Base-by-base conservation (phyloP, 2,888 invertebrate genomes). In the Erannis defoliaria region DNA sequence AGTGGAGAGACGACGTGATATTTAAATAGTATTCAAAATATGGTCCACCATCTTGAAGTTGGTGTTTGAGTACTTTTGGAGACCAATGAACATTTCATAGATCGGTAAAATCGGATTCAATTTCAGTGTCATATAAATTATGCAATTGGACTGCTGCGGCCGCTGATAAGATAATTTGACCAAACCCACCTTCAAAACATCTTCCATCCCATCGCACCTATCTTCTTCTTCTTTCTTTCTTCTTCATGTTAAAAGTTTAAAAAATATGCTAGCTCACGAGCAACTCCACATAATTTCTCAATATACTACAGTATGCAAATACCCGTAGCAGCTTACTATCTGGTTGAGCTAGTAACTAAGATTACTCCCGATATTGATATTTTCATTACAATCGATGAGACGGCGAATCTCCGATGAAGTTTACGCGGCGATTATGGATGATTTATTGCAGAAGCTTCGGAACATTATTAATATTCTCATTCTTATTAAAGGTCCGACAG, bases 371-470 rank as follows among this genome's bases (percentile, higher is more conserved):
- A 64, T 66, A 70, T 62, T 64, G 61, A 67, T 67, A 53, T 46
- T 67, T 60, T 70, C 65, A 70, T 67, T 68, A 70, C 61, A 61
- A 64, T 67, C 62, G 59, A 64, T 68, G 66, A 64, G 45, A 67
- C 50, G 59, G 66, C 67, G 58, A 63, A 70, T 63, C 57, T 61
- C 57, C 53, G 55, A 62, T 62, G 55, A 73, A 72, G 68, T 71
- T 73, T 70, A 70, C 68, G 72, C 67, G 57, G 61, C 62, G 71
- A 70, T 72, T 67, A 66, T 63, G 53, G 68, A 75, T 76, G 75
- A 75, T 73, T 73, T 71, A 75, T 72, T 55, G 55, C 67, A 53
- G 62, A 46, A 53, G 53, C 45, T 56, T 67, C 49, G 53, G 62
- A 58, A 53, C 60, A 54, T 72, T 70, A 70, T 71, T 73, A 72